These are phyloP conservation scores for Novumbra hubbsi DNA, from an alignment of 2,797 vertebrate genomes.

Conservation along the genomic window DNA sequence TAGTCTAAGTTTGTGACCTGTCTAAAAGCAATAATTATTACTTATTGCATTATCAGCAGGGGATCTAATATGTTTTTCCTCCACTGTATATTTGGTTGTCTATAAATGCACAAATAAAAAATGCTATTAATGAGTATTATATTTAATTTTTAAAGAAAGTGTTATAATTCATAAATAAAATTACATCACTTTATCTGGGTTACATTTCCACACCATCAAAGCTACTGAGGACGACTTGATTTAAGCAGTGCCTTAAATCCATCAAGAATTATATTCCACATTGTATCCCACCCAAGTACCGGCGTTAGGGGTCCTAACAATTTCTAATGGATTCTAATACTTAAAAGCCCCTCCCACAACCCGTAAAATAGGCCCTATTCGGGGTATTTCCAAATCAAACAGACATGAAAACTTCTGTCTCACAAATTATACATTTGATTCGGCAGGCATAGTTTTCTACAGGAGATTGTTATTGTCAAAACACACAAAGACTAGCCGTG, in stretches of 20 bases:
- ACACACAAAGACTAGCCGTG: neutral
- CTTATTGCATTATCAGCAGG: too few relatives aligned
- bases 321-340: slow-evolving; percentile 37
- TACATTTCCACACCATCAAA: neutral
- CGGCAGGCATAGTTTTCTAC: neutral
- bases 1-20: too few relatives aligned
- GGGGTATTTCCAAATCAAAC: neutral
- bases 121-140: too few relatives aligned
- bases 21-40: too few relatives aligned
- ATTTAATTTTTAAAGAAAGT: neutral
- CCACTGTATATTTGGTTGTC: too few relatives aligned
- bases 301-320: slow-evolving; percentile 17
- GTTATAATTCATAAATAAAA: neutral
- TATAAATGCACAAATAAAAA: too few relatives aligned
- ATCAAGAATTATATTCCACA: neutral
- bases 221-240: neutral
- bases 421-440: neutral
- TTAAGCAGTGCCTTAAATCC: neutral
- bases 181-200: neutral
- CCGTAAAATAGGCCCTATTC: slow-evolving; percentile 40
- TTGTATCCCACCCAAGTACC: neutral
- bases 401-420: neutral
- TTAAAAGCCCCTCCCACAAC: slow-evolving; percentile 50
- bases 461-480: slow-evolving; percentile 5
- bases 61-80: too few relatives aligned